Evolutionary conservation across 1,140 invertebrate species (phyloP).

Genomic region (Leptonema lineaticorne): DNA sequence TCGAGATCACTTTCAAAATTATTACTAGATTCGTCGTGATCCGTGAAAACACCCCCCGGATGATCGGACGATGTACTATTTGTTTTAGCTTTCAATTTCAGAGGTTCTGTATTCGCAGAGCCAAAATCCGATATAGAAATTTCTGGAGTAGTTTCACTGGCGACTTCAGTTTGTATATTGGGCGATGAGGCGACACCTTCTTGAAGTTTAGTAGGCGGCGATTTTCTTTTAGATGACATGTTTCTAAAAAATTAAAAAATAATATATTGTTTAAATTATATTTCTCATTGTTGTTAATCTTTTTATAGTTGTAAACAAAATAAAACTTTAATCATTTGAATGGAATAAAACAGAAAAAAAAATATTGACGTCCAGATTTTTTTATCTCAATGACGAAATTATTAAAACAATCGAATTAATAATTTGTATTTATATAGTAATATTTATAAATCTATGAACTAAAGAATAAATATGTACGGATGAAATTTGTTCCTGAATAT

Average conservation of each 20-base stretch:
- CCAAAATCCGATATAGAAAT: conserved; percentile 44
- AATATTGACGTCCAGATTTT: too few species aligned
- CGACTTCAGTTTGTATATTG: conserved; percentile 44
- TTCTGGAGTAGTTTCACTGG: conserved; percentile 27
- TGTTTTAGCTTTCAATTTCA: conserved; percentile 28
- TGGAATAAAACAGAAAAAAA: conserved; percentile 3
- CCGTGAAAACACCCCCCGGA: conserved; percentile 25
- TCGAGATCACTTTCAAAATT: conserved; percentile 51
- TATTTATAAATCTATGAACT: too few species aligned
- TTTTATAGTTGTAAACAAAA: too few species aligned
- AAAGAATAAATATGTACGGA: too few species aligned
- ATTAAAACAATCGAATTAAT: too few species aligned
- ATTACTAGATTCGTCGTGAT: conserved; percentile 45
- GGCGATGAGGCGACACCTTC: conserved; percentile 68
- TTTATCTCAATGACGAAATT: too few species aligned
- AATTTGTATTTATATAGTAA: too few species aligned
- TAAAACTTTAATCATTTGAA: too few species aligned
- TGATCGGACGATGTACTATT: conserved; percentile 44
- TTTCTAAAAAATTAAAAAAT: conserved; percentile 74
- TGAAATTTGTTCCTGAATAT: too few species aligned
- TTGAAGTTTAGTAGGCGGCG: conserved; percentile 85
- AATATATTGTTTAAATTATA: too few species aligned
- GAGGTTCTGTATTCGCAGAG: conserved; percentile 50
- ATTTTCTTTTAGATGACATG: conserved; percentile 93
- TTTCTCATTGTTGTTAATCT: too few species aligned